phyloP scores from a whole-genome alignment of 2,888 invertebrate genomes.

The Aporophyla nigra region DNA sequence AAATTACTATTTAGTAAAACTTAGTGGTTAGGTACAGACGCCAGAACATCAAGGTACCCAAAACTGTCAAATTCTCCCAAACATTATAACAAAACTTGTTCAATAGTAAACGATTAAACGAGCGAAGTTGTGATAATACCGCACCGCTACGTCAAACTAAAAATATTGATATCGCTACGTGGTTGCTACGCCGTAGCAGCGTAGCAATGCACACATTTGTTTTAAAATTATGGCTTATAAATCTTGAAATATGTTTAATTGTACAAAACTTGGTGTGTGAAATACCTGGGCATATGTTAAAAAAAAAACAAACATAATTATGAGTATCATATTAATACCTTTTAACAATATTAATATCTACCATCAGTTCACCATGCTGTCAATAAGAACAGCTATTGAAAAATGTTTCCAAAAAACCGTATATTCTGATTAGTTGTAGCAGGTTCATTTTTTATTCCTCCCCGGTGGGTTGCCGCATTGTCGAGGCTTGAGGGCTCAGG shows the following conservation, averaged over 20 bases:
- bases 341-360: too few species aligned
- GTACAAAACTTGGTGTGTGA: too few species aligned
- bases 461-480: too few species aligned
- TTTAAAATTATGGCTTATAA: too few species aligned
- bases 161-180: background rate
- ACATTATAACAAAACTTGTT: background rate
- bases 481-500: too few species aligned
- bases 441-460: too few species aligned
- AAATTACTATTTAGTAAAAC: background rate
- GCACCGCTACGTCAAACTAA: background rate
- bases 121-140: background rate
- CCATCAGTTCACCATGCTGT: background rate
- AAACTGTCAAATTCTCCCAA: too few species aligned
- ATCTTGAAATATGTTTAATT: too few species aligned
- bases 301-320: too few species aligned
- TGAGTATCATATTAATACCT: too few species aligned
- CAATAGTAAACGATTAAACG: background rate
- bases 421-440: background rate
- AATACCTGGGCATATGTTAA: too few species aligned
- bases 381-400: background rate
- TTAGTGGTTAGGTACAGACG: background rate
- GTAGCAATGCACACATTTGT: background rate
- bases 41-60: too few species aligned
- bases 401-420: background rate
- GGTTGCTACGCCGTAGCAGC: constrained; percentile 1